Base-by-base conservation (phyloP, 2,888 invertebrate genomes). In the Chrysotoxum bicinctum region DNA sequence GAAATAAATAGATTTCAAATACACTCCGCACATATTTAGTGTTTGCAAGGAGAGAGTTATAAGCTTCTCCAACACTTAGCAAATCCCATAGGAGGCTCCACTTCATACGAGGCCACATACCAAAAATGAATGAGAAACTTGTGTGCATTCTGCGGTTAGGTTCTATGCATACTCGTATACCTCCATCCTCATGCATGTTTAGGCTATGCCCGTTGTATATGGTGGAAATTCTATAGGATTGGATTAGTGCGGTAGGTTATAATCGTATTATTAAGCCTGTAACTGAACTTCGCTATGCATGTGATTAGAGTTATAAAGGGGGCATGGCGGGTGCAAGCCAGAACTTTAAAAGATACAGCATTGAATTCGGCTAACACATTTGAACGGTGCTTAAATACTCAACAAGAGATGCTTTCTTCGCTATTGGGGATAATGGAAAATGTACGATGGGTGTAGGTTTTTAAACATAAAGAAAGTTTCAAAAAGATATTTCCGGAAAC, bases 251-350 rank as follows among this genome's bases (percentile, higher is more conserved):
- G 83, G 78, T 83, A 40, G 69, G 79, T 79, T 83, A 74, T 83
- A 83, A 83, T 79, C 79, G 83, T 62, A 74, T 83, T 83, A 83
- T 79, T 79, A 69, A 69, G 83, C 40, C 78, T 78, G 83, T 78
- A 74, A 78, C 78, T 78, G 79, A 79, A 74, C 56, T 70, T 79
- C 58, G 74, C 54, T 74, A 69, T 74, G 78, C 64, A 64, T 73
- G 69, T 56, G 74, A 74, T 74, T 64, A 83, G 54, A 23, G 69
- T n/a, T n/a, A 19, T 14, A 2, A 40, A 9, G 6, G n/a, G 5
- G 12, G 9, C 14, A 21, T 30, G 40, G 23, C 21, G 68, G 9
- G 12, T 14, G 6, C 30, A 26, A 60, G 66, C 14, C 60, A 60
- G 16, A 60, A 68, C 82, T 62, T 77, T 40, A 69, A 82, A 73